These are phyloP conservation scores for Desoria tigrina DNA, from an alignment of 2,888 invertebrate species.

Conservation along the genomic window DNA sequence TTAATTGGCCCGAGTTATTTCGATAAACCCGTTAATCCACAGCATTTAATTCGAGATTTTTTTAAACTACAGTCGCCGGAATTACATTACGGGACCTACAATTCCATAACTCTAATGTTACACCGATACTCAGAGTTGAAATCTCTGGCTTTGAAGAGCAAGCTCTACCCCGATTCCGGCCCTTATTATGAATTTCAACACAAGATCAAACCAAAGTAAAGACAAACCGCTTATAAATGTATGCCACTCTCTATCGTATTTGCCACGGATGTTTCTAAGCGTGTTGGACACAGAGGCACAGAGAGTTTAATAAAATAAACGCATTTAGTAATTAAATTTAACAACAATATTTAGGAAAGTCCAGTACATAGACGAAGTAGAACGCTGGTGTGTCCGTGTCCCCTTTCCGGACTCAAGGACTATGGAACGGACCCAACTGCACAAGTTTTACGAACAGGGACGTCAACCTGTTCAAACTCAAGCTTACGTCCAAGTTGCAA, in stretches of 20 bases:
- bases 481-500: slow-evolving; percentile 68
- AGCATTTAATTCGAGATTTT: no score
- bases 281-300: no score
- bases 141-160: slow-evolving; percentile 68
- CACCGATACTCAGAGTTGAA: slow-evolving; percentile 66
- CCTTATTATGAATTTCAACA: slow-evolving; percentile 66
- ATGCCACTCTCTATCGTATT: no score
- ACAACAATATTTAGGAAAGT: no score
- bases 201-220: no score
- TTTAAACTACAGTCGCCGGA: slow-evolving; percentile 62
- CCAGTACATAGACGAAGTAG: no score
- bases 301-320: no score
- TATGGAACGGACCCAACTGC: slow-evolving; percentile 74
- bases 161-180: slow-evolving; percentile 65
- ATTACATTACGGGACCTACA: slow-evolving; percentile 86
- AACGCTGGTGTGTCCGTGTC: slow-evolving; percentile 75
- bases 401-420: slow-evolving; percentile 80
- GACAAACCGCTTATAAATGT: no score
- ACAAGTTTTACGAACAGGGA: slow-evolving; percentile 67
- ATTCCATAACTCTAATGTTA: slow-evolving; percentile 78
- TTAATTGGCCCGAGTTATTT: no score
- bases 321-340: no score
- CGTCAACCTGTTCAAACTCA: slow-evolving; percentile 75
- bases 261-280: no score
- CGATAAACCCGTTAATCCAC: no score